phyloP scores from a whole-genome alignment of 2,888 invertebrate species.

The Exephanes ischioxanthus region DNA sequence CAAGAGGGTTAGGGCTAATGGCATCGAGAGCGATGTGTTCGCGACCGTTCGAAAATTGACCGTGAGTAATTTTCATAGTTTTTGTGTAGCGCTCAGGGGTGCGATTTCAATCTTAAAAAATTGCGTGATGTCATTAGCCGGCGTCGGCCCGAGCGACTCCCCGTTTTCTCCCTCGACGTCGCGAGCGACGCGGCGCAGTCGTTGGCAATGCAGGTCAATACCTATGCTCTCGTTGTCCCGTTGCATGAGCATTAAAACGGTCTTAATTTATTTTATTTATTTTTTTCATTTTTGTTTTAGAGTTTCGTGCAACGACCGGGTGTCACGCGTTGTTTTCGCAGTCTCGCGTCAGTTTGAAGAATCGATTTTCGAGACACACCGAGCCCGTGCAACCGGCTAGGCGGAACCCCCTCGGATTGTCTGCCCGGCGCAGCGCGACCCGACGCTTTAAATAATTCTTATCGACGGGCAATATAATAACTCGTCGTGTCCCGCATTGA shows the following conservation, averaged over 20 bases:
- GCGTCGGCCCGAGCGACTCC: conserved; percentile 19
- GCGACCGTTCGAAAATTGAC: conserved; percentile 34
- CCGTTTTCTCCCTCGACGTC: conserved; percentile 5
- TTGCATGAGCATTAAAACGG: conserved; percentile 32
- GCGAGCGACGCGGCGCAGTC: conserved; percentile 6
- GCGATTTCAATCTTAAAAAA: conserved; percentile 56
- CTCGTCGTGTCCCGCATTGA: not conserved
- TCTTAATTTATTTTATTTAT: conserved; percentile 24
- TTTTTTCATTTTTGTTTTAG: conserved; percentile 23
- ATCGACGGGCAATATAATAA: not conserved
- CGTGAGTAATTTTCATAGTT: conserved; percentile 54
- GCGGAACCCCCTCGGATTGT: not conserved
- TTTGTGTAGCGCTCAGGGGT: conserved; percentile 6
- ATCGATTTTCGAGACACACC: conserved; percentile 54
- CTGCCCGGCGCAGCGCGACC: not conserved
- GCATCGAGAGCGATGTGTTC: conserved; percentile 25
- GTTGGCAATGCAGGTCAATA: conserved; percentile 53
- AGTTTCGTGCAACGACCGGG: conserved; percentile 61
- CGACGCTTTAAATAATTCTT: not conserved
- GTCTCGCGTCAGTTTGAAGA: conserved; percentile 33
- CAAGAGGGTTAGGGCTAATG: conserved; percentile 3
- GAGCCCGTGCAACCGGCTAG: not conserved
- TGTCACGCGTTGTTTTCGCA: conserved; percentile 60
- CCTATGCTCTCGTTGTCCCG: conserved; percentile 39
- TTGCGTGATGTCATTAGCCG: conserved; percentile 53